Conservation (phyloP, 2,888 invertebrate species). For the Mystacides longicornis region DNA sequence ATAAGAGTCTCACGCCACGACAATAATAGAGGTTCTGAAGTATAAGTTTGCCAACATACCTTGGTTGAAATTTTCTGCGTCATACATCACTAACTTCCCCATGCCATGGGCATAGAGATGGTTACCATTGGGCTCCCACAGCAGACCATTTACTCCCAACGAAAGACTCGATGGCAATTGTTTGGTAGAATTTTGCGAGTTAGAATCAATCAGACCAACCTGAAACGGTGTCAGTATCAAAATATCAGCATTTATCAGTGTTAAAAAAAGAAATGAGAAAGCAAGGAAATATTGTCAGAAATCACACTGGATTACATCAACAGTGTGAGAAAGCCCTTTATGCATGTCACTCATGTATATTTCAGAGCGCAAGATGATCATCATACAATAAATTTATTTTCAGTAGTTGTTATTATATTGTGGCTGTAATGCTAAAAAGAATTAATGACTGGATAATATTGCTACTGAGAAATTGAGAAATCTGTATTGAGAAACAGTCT, state of each 20-base stretch:
- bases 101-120: constrained; percentile 57
- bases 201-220: constrained; percentile 58
- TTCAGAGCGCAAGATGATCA: background rate
- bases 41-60: too few relatives aligned
- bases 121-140: constrained; percentile 52
- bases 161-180: constrained; percentile 32
- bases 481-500: too few relatives aligned
- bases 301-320: background rate
- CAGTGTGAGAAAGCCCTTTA: background rate
- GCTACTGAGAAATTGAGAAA: too few relatives aligned
- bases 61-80: constrained; percentile 37
- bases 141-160: constrained; percentile 50
- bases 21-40: too few relatives aligned
- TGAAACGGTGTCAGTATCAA: too few relatives aligned
- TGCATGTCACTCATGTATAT: background rate
- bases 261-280: too few relatives aligned
- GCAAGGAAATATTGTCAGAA: background rate
- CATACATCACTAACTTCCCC: constrained; percentile 49
- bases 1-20: too few relatives aligned
- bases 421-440: too few relatives aligned
- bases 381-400: background rate
- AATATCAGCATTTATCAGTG: too few relatives aligned
- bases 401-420: too few relatives aligned
- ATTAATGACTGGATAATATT: too few relatives aligned
- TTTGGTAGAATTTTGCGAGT: constrained; percentile 49